Conservation (phyloP, 2,888 invertebrate species). For the Julus scanicus region DNA sequence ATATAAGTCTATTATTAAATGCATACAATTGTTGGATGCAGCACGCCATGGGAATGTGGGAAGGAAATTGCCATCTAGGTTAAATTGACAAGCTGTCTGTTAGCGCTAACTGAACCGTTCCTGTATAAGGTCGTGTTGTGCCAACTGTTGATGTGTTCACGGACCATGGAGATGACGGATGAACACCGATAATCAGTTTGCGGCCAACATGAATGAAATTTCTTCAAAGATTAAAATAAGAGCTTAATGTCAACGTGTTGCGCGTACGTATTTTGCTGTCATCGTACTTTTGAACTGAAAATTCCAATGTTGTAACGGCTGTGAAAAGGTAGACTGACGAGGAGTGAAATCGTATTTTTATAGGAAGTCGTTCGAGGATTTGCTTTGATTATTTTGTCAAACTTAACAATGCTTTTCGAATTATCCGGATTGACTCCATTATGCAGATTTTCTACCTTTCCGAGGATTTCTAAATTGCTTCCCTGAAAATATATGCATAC, state of each 20-base stretch:
- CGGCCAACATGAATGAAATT: slow-evolving; percentile 29
- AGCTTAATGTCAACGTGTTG: neutral
- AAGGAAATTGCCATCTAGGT: neutral
- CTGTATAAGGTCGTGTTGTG: neutral
- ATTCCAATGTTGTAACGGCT: neutral
- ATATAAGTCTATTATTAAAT: slow-evolving; percentile 13
- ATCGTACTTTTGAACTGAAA: neutral
- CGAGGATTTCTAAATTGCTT: neutral
- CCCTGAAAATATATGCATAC: neutral
- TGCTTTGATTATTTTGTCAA: neutral
- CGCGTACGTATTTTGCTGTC: neutral
- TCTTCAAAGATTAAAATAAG: slow-evolving; percentile 39
- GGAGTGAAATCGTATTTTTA: neutral
- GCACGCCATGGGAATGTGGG: slow-evolving; percentile 9
- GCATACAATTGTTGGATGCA: neutral
- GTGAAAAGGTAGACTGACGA: neutral
- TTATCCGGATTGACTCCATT: neutral
- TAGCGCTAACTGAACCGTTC: neutral
- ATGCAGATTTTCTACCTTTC: neutral
- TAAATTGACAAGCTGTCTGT: slow-evolving; percentile 39
- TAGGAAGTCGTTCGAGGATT: neutral
- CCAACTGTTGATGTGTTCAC: slow-evolving; percentile 1
- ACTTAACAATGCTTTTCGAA: neutral
- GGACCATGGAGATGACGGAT: neutral
- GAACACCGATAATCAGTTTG: neutral